These are phyloP conservation scores for Marasmarcha lunaedactyla DNA, from an alignment of 2,888 invertebrate genomes.

Conservation along the genomic window DNA sequence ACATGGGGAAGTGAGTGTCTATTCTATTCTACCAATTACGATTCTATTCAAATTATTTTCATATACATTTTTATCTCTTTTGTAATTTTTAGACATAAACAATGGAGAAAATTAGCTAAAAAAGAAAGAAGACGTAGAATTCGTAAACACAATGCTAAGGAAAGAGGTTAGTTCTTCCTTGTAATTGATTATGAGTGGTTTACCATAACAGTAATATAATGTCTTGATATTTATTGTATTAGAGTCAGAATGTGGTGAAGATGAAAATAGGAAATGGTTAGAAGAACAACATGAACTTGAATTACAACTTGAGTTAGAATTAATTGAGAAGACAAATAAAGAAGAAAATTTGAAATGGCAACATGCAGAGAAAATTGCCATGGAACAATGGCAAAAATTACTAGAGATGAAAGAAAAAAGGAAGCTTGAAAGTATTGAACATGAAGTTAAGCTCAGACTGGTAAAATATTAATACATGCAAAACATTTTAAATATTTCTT, in stretches of 20 bases:
- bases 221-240: too few relatives aligned
- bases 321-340: conserved; percentile 64
- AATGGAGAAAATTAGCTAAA: conserved; percentile 81
- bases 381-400: conserved; percentile 72
- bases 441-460: conserved; percentile 67
- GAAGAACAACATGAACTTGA: conserved; percentile 66
- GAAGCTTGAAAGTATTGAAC: conserved; percentile 67
- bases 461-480: conserved; percentile 22
- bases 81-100: conserved; percentile 63
- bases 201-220: too few relatives aligned
- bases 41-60: too few relatives aligned
- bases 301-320: conserved; percentile 50
- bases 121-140: conserved; percentile 77
- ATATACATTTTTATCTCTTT: too few relatives aligned
- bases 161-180: conserved; percentile 49
- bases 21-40: too few relatives aligned
- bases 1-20: too few relatives aligned
- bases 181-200: too few relatives aligned
- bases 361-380: conserved; percentile 73
- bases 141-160: conserved; percentile 70
- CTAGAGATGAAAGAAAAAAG: conserved; percentile 69
- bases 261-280: conserved; percentile 21
- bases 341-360: conserved; percentile 76
- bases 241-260: too few relatives aligned
- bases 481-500: too few relatives aligned